Evolutionary conservation across 2,113 vertebrate genomes (phyloP), one percentile per base, ranked within the genome.

Genomic region (Cryptomyrus ogoouensis): DNA sequence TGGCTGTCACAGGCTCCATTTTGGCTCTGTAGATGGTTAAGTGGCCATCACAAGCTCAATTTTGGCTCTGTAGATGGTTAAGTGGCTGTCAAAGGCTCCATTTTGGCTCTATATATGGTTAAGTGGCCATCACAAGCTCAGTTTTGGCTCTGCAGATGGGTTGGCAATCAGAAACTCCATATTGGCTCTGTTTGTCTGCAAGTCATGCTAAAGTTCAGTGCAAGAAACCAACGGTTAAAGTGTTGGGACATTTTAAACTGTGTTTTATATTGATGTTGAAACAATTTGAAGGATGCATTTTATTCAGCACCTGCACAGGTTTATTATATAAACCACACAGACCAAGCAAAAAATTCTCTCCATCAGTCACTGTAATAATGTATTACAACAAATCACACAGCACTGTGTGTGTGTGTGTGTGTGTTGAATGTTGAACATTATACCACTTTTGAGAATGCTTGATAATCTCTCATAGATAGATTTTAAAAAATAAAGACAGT

Each of bases 181-280:
- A 31, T n/a, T 50, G 47, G 46, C 27, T 89, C 10, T 42, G 50
- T 58, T 19, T 83, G 27, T 46, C n/a, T 24, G 70, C 49, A 7
- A 52, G 66, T 74, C 66, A n/a, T n/a, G 47, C 49, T 7, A 35
- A 31, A 88, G 6, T 6, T 80, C n/a, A 56, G 21, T 27, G 19
- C 7, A 50, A 89, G 47, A 89, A 44, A 42, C 74, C 35, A 42
- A 52, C 13, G 66, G 70, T 89, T 31, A 47, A 13, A 50, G 5
- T 56, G 35, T 56, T 21, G 21, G 74, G 39, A 49, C 89, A 56
- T 89, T 89, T 89, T 47, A 46, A 84, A 89, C 89, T 85, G 66
- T 74, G 70, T 77, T 77, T 77, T 77, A 84, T 89, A 52, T 84
- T 89, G 52, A 84, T 56, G 17, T 39, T 83, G 80, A 83, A 77